Conservation (phyloP, 2,113 vertebrate species). For the Mustela lutreola region DNA sequence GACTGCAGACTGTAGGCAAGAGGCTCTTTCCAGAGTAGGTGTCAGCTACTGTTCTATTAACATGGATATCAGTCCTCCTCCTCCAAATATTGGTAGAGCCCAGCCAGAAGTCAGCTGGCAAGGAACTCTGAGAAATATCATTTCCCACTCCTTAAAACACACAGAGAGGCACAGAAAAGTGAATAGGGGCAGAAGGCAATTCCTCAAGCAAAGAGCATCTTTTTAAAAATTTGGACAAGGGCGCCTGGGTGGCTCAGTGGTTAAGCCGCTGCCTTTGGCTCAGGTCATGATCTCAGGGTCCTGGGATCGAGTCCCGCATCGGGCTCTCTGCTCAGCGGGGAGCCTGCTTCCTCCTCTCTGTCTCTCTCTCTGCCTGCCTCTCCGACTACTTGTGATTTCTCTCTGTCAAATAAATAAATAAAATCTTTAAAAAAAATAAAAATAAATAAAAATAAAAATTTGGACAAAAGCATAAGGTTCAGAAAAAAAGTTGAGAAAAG, state of each 20-base stretch:
- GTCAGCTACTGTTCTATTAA: neutral
- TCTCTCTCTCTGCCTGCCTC: too few species aligned
- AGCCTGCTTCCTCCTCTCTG: too few species aligned
- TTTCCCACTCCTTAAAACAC: neutral
- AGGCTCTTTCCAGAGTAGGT: neutral
- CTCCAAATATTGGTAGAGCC: neutral
- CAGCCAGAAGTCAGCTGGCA: neutral
- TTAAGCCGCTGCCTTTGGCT: too few species aligned
- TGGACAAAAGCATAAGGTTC: neutral
- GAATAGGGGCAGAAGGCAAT: neutral
- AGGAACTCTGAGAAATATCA: neutral
- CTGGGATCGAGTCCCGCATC: too few species aligned
- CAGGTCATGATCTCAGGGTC: too few species aligned
- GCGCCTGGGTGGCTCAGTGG: too few species aligned
- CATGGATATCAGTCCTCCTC: neutral
- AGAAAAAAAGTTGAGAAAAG: neutral
- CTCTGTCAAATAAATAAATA: too few species aligned
- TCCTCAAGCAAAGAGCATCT: neutral
- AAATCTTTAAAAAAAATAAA: too few species aligned
- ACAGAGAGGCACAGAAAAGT: neutral
- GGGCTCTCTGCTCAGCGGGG: too few species aligned
- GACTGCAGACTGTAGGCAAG: neutral
- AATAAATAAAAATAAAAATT: too few species aligned
- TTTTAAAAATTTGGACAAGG: neutral
- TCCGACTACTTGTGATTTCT: too few species aligned